A percentile compares a stretch with the other conserved stretches of the same genome.
Conservation (phyloP, 1,140 invertebrate species). For the Harpegnathos saltator region DNA sequence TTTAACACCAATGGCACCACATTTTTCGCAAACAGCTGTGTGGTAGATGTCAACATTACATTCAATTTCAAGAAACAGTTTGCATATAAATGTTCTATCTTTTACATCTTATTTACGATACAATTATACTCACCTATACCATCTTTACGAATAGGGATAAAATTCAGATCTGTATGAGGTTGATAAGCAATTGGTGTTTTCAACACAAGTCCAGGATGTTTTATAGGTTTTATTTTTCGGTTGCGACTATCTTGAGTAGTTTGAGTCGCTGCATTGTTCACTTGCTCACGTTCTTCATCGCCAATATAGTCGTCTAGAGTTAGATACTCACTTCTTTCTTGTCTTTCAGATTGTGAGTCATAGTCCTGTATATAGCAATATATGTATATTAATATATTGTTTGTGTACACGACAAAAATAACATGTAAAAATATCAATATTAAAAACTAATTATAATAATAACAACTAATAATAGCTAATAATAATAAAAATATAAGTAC, state of each 20-base stretch:
- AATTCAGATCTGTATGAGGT: constrained; percentile 91
- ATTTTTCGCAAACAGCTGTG: constrained; percentile 94
- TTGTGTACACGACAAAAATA: too few species aligned
- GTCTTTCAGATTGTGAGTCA: constrained; percentile 79
- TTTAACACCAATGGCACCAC: constrained; percentile 95
- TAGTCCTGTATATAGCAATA: constrained; percentile 76
- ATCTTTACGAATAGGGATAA: constrained; percentile 93
- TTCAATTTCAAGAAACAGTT: too few species aligned
- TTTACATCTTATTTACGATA: neutral
- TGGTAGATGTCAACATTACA: constrained; percentile 63
- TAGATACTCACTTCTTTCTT: constrained; percentile 82
- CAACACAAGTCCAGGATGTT: constrained; percentile 91
- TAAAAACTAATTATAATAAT: too few species aligned
- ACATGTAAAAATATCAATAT: neutral
- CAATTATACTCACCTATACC: constrained; percentile 90
- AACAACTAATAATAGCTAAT: too few species aligned
- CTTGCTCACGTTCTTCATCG: constrained; percentile 84
- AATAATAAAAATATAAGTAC: constrained; percentile 19
- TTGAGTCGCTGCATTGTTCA: constrained; percentile 87
- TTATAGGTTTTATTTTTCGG: constrained; percentile 91
- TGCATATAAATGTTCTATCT: neutral
- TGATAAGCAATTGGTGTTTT: constrained; percentile 93
- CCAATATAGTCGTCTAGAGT: constrained; percentile 84
- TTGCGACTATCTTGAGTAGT: constrained; percentile 86
- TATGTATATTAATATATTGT: constrained; percentile 7